Percentiles rank a stretch among this genome's conserved stretches.
These are phyloP conservation scores for Etheostoma spectabile DNA, from an alignment of 2,113 vertebrate species.

Conservation along the genomic window DNA sequence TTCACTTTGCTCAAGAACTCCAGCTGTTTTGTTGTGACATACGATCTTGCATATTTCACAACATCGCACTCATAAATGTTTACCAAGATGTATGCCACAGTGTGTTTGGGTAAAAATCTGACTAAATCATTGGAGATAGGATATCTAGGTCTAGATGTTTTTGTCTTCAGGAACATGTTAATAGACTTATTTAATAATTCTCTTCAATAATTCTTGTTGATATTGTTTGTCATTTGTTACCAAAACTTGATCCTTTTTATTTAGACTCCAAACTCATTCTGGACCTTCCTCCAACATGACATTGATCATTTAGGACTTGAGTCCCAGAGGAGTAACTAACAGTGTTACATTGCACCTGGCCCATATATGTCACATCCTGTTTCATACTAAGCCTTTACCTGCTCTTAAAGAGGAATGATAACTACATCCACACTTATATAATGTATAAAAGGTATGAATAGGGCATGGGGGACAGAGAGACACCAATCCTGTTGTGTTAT, in stretches of 20 bases:
- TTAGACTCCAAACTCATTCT: conserved; percentile 22
- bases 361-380: conserved; percentile 62
- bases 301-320: conserved; percentile 52
- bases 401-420: conserved; percentile 28
- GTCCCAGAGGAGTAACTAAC: conserved; percentile 35
- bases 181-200: conserved; percentile 47
- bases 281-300: conserved; percentile 34
- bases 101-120: conserved; percentile 34
- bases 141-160: conserved; percentile 51
- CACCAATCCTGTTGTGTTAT: too few relatives aligned
- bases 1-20: conserved; percentile 44
- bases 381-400: conserved; percentile 37
- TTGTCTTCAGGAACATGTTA: conserved; percentile 44
- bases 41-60: conserved; percentile 54
- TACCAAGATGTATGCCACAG: conserved; percentile 33
- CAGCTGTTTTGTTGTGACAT: conserved; percentile 43
- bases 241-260: conserved; percentile 26
- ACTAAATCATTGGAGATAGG: conserved; percentile 37
- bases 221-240: conserved; percentile 52
- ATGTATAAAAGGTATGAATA: too few relatives aligned
- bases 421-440: neutral
- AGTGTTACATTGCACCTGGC: conserved; percentile 47
- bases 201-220: conserved; percentile 59
- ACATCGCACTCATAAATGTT: conserved; percentile 56
- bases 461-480: too few relatives aligned